Percentiles rank a stretch among this genome's conserved stretches.
phyloP scores from a whole-genome alignment of 2,888 invertebrate species.

The Agrochola lota region DNA sequence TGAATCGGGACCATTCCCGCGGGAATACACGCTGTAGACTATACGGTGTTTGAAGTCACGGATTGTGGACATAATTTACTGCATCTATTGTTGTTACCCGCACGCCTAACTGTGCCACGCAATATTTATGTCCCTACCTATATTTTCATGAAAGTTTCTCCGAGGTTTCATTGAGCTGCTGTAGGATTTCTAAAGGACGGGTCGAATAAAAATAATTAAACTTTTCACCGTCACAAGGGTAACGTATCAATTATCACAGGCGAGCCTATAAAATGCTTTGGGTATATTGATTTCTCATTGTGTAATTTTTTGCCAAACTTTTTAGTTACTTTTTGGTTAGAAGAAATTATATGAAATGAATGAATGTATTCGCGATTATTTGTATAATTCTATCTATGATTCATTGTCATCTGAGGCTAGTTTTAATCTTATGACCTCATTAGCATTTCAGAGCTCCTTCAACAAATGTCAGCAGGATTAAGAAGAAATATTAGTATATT shows the following conservation, averaged over 20 bases:
- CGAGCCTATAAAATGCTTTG: constrained; percentile 7
- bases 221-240: constrained; percentile 13
- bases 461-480: neutral
- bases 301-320: neutral
- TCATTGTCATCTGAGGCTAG: neutral
- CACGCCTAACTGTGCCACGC: constrained; percentile 56
- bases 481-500: constrained; percentile 8
- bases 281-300: constrained; percentile 1
- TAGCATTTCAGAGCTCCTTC: constrained; percentile 9
- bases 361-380: neutral
- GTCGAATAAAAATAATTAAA: constrained; percentile 31
- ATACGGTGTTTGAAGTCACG: constrained; percentile 41
- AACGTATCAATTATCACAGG: constrained; percentile 5
- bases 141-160: constrained; percentile 29
- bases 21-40: constrained; percentile 46
- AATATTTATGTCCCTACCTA: constrained; percentile 55
- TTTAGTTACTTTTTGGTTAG: neutral
- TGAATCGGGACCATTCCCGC: constrained; percentile 36
- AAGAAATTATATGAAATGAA: no score
- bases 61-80: constrained; percentile 64
- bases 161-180: constrained; percentile 24
- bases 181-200: constrained; percentile 35
- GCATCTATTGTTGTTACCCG: constrained; percentile 82
- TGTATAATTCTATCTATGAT: neutral
- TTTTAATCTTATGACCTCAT: neutral